phyloP scores from a whole-genome alignment of 2,113 vertebrate genomes.

The Amazona vittata region DNA sequence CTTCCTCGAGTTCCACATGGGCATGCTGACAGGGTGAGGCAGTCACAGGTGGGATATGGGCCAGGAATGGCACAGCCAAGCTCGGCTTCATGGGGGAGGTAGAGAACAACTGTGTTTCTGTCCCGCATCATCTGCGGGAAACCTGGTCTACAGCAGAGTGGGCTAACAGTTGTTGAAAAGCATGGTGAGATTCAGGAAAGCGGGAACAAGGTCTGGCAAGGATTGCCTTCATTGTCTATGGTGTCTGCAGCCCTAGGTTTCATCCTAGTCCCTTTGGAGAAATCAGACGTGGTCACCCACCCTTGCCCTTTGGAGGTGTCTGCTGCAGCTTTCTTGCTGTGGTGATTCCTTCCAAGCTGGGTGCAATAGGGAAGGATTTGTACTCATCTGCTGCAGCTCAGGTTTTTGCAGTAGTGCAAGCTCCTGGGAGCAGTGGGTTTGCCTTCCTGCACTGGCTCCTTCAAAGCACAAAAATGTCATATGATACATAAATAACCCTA shows the following conservation, averaged over 20 bases:
- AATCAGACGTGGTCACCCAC: background rate
- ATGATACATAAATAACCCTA: background rate
- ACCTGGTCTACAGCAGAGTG: background rate
- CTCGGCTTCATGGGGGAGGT: background rate
- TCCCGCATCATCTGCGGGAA: accelerated
- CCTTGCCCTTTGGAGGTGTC: background rate
- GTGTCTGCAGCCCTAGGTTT: background rate
- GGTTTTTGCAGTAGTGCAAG: background rate
- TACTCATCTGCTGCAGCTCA: background rate
- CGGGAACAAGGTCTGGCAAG: background rate
- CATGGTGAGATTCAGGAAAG: background rate
- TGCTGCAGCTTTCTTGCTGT: background rate
- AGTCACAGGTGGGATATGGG: background rate
- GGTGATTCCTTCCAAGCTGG: background rate
- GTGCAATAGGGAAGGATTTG: background rate
- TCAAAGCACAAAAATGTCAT: background rate
- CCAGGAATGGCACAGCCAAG: accelerated
- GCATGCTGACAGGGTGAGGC: background rate
- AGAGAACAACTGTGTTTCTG: background rate
- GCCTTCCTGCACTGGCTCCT: background rate
- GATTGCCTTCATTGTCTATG: background rate
- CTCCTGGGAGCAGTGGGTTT: background rate
- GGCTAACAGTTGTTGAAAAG: background rate
- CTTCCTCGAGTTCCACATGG: accelerated
- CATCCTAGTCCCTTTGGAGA: background rate